Conservation (phyloP, 1,140 invertebrate species). For the Hyphantria cunea region DNA sequence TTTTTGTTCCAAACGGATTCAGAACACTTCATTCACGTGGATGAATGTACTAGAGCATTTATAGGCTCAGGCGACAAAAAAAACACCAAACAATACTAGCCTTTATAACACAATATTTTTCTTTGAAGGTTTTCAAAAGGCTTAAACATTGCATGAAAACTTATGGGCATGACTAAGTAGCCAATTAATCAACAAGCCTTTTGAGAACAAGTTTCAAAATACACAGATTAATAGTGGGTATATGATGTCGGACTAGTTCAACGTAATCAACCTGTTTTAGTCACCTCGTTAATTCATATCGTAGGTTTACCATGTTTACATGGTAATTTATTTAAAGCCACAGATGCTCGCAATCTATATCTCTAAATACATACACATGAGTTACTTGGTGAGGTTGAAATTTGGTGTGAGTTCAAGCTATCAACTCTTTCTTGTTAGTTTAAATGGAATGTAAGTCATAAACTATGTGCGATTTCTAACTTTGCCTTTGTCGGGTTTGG, state of each 20-base stretch:
- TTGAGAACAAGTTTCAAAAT: conserved; percentile 27
- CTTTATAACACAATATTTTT: no score
- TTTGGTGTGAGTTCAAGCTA: no score
- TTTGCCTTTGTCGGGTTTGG: no score
- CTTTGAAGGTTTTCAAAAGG: conserved; percentile 2
- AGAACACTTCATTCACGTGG: background rate
- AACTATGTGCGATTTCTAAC: no score
- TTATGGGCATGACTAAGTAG: conserved; percentile 20
- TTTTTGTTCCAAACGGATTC: background rate
- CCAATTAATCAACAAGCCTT: conserved; percentile 22
- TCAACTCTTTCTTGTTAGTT: no score
- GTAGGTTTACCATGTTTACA: conserved; percentile 9
- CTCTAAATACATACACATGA: no score
- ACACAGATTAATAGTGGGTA: conserved; percentile 23
- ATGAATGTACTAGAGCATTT: background rate
- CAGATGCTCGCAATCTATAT: no score
- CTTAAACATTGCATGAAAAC: background rate
- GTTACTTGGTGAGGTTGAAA: no score
- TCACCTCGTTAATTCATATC: conserved; percentile 10
- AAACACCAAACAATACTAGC: background rate
- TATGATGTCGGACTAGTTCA: background rate
- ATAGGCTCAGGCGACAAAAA: background rate
- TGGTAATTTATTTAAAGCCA: conserved; percentile 19
- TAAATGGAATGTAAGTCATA: no score
- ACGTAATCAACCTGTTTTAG: conserved; percentile 23